phyloP scores from a whole-genome alignment of 2,888 invertebrate species.

The Aricia artaxerxes region DNA sequence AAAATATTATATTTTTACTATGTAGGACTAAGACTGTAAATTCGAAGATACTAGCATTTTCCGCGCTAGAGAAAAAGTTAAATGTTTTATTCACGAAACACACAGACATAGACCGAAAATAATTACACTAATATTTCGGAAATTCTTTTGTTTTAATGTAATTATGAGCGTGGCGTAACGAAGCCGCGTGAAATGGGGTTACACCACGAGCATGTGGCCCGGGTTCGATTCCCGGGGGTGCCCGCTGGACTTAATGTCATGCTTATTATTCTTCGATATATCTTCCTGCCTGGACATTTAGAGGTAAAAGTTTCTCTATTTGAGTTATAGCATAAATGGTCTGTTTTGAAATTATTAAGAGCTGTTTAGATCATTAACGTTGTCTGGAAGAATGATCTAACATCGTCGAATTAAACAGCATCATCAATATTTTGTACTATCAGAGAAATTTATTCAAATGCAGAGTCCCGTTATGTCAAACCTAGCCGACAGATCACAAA shows the following conservation, averaged over 20 bases:
- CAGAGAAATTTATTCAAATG: no score
- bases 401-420: no score
- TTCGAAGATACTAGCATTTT: neutral
- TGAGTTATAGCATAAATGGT: neutral
- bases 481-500: no score
- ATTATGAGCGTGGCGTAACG: constrained; percentile 56
- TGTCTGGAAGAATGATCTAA: no score
- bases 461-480: no score
- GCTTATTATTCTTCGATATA: constrained; percentile 77
- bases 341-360: neutral
- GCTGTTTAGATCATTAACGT: no score
- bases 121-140: constrained; percentile 28
- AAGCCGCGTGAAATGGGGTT: constrained; percentile 77
- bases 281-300: constrained; percentile 74
- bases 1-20: no score
- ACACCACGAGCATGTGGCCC: constrained; percentile 67
- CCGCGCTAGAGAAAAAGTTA: neutral
- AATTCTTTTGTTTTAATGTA: constrained; percentile 45
- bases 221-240: constrained; percentile 71
- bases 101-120: neutral
- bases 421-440: no score
- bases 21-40: neutral
- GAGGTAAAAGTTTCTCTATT: neutral
- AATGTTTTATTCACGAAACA: neutral
- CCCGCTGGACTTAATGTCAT: constrained; percentile 70